These are phyloP conservation scores for Drosophila mimetica DNA, from an alignment of 2,888 invertebrate genomes.

Conservation along the genomic window DNA sequence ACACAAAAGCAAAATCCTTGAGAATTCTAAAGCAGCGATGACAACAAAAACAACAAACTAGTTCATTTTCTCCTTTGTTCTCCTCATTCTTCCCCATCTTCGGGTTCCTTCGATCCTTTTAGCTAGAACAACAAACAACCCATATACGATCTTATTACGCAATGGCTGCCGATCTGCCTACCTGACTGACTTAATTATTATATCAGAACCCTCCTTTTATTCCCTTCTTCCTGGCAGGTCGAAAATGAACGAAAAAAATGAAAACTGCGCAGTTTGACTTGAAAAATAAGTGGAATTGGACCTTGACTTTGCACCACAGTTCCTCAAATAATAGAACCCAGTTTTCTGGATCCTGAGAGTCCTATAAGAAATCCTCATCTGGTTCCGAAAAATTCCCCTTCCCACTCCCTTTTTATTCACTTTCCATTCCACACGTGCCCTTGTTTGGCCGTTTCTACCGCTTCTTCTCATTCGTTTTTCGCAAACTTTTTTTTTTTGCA, in stretches of 20 bases:
- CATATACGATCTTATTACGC: constrained; percentile 66
- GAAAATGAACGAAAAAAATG: constrained; percentile 37
- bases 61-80: constrained; percentile 53
- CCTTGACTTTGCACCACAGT: constrained; percentile 51
- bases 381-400: constrained; percentile 1
- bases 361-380: constrained; percentile 60
- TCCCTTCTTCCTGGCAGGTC: constrained; percentile 52
- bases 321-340: constrained; percentile 16
- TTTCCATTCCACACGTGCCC: constrained; percentile 77
- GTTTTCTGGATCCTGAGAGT: constrained; percentile 26
- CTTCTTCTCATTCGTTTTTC: constrained; percentile 45
- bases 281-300: constrained; percentile 37
- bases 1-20: constrained; percentile 43
- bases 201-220: constrained; percentile 58
- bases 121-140: constrained; percentile 62
- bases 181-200: constrained; percentile 77
- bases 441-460: constrained; percentile 61
- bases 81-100: constrained; percentile 10
- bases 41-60: constrained; percentile 53
- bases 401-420: background rate
- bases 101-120: constrained; percentile 58
- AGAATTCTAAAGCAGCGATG: constrained; percentile 17
- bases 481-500: constrained; percentile 50
- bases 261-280: constrained; percentile 68
- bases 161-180: constrained; percentile 73